Evolutionary conservation across 2,888 invertebrate species (phyloP).

Genomic region (Eutolmus rufibarbis): DNA sequence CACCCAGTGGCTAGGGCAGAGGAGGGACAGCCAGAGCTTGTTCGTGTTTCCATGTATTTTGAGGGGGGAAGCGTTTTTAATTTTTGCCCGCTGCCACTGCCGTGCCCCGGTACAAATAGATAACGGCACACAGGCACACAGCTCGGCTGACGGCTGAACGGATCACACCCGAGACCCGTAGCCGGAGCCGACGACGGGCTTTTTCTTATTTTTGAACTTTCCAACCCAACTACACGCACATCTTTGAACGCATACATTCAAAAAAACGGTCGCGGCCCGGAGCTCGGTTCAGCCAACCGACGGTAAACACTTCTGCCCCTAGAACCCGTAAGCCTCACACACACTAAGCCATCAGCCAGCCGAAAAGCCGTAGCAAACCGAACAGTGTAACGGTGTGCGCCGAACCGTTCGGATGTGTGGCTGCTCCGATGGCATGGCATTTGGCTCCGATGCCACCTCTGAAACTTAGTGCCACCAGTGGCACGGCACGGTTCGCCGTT

Average conservation of each 20-base stretch:
- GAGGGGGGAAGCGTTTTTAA: neutral
- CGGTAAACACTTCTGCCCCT: constrained; percentile 28
- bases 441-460: constrained; percentile 46
- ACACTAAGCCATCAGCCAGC: neutral
- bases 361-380: neutral
- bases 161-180: neutral
- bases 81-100: neutral
- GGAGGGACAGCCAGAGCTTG: neutral
- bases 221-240: neutral
- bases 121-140: neutral
- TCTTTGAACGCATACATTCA: neutral
- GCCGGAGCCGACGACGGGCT: neutral
- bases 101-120: neutral
- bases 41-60: neutral
- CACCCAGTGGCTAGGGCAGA: neutral
- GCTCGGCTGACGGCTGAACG: neutral
- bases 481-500: constrained; percentile 35
- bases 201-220: constrained; percentile 39
- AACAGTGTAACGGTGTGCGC: neutral
- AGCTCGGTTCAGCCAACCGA: constrained; percentile 19
- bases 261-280: neutral
- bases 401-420: neutral
- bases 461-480: constrained; percentile 41
- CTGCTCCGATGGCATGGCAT: constrained; percentile 44
- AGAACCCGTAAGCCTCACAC: neutral